Evolutionary conservation across 2,888 invertebrate species (phyloP), one percentile per base, ranked within the genome.

Genomic region (Noctua janthina): DNA sequence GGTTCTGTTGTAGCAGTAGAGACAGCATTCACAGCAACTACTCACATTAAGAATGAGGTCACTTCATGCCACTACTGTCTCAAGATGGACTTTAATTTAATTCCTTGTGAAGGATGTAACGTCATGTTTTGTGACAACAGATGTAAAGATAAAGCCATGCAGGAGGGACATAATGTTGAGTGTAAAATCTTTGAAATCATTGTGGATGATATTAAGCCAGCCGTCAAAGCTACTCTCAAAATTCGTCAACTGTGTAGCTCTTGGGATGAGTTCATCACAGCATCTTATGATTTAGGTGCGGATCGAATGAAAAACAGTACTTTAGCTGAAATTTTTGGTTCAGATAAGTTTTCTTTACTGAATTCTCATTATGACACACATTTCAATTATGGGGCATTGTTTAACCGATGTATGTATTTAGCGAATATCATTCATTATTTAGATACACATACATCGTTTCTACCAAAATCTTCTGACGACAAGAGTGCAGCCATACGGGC

Each of bases 231-330:
- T 64, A 51, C 77, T 67, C 20, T 84, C 13, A 84, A 86, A 76
- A 82, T 84, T 17, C 86, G 84, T 64, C 73, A 77, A 71, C 62
- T 82, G 35, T 86, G 86, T 43, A 43, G 43, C 13, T 86, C 84
- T 59, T 84, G 84, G 84, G 82, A 86, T 11, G 84, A 86, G 23
- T 82, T 84, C 35, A 86, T 84, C 29, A 23, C 62, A 35, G 86
- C 77, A 62, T 86, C 84, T 13, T 23, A 86, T 51, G 62, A 71
- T 46, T 74, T 84, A 67, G 86, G 84, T 35, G 15, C 43, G 49
- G 74, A 82, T 23, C 54, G 86, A 56, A 76, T 82, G 70, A 67
- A 74, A 82, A 74, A 82, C 15, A 71, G 54, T 68, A 62, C 74
- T 23, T 23, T 77, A 13, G 39, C 70, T 10, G 82, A 82, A 23